These are phyloP conservation scores for Antheraea mylitta DNA, from an alignment of 1,140 invertebrate genomes.

Conservation along the genomic window DNA sequence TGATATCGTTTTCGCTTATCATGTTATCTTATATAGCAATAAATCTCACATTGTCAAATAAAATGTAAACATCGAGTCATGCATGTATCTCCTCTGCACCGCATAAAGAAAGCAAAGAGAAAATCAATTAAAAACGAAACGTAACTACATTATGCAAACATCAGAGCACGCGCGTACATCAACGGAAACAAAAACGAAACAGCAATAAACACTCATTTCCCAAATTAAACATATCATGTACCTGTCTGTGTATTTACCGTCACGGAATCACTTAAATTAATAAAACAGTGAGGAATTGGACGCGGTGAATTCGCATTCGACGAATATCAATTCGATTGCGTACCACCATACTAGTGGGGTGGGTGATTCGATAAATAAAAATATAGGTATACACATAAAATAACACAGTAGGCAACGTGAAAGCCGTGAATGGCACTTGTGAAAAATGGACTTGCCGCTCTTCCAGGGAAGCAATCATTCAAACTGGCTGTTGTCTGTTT, in stretches of 20 bases:
- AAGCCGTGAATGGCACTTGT: conserved; percentile 77
- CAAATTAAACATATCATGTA: conserved; percentile 76
- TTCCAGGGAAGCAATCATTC: conserved; percentile 78
- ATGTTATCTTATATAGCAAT: too few species aligned
- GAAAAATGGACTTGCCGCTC: conserved; percentile 75
- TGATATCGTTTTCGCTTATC: too few species aligned
- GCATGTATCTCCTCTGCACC: too few species aligned
- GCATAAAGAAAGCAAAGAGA: too few species aligned
- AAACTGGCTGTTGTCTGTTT: conserved; percentile 77
- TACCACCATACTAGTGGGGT: conserved; percentile 42
- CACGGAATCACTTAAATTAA: conserved; percentile 74
- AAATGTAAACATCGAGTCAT: too few species aligned
- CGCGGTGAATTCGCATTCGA: conserved; percentile 69
- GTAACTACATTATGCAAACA: conserved; percentile 31
- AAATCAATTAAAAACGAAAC: conserved; percentile 14
- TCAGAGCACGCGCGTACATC: conserved; percentile 24
- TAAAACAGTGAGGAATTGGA: conserved; percentile 75
- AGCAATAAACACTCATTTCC: conserved; percentile 74
- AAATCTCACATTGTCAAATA: too few species aligned
- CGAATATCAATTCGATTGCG: conserved; percentile 74
- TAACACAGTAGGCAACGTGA: conserved; percentile 71
- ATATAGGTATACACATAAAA: conserved; percentile 57
- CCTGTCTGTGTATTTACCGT: conserved; percentile 73
- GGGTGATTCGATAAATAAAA: conserved; percentile 70
- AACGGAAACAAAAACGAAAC: conserved; percentile 69